phyloP scores from a whole-genome alignment of 2,888 invertebrate genomes.

The Helobdella robusta region DNA sequence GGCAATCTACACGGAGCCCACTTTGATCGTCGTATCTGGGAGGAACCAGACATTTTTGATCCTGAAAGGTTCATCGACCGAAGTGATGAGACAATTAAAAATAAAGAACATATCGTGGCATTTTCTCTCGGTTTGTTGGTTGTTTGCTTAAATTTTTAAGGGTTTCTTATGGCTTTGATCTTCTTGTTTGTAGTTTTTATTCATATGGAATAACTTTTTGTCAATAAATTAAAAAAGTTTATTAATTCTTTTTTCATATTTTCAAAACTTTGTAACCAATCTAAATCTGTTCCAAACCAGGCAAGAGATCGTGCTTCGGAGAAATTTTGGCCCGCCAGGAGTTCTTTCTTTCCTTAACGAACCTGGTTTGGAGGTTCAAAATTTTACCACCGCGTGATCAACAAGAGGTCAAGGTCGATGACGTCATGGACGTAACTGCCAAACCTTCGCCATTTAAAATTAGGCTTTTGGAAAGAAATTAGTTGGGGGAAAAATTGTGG shows the following conservation, averaged over 20 bases:
- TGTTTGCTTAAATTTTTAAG: background rate
- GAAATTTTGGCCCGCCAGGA: conserved; percentile 16
- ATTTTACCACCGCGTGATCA: conserved; percentile 1
- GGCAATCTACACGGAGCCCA: conserved; percentile 16
- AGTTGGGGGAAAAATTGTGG: no score
- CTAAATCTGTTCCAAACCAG: conserved; percentile 19
- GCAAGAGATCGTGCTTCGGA: conserved; percentile 22
- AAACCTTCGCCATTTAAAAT: conserved; percentile 8
- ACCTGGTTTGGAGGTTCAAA: conserved; percentile 14
- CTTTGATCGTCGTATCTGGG: conserved; percentile 14
- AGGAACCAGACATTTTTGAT: conserved; percentile 21
- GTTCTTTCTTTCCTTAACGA: conserved; percentile 17
- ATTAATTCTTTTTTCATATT: no score
- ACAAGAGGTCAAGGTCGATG: background rate
- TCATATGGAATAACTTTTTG: no score
- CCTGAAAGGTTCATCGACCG: conserved; percentile 26
- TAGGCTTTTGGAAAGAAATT: conserved; percentile 7
- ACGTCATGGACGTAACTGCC: conserved; percentile 14
- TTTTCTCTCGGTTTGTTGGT: background rate
- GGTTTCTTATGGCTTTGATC: background rate
- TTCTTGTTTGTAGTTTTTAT: background rate
- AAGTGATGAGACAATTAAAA: background rate
- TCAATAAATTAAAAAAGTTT: no score
- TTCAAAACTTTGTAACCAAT: no score
- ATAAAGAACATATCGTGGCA: background rate